Evolutionary conservation across 2,797 vertebrate species (phyloP), one percentile per base, ranked within the genome.

Genomic region (Hydrophis major): DNA sequence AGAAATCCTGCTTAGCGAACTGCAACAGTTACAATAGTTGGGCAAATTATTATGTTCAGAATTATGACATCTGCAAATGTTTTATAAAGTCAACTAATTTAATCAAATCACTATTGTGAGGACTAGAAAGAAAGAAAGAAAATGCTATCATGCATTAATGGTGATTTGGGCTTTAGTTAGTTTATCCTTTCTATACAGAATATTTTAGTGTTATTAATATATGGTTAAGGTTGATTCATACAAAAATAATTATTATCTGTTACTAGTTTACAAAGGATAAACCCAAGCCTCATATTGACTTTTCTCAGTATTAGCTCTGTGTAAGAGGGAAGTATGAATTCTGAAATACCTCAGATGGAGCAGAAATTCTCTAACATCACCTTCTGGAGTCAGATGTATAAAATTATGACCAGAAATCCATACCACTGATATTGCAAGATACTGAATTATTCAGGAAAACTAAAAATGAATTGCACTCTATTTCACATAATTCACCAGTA

Each of bases 51-150:
- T 98, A 97, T 93, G 97, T 97, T 98, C 98, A 98, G 98, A 98
- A 98, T 98, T 97, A 97, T 93, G 97, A 98, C 98, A 98, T 98
- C 98, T 98, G 97, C 98, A 98, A 91, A 95, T 98, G 98, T 99
- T 99, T 99, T 99, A 98, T 98, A 98, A 98, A 86, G 98, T 98
- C 98, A 98, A 99, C 98, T 99, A 99, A 99, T 99, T 99, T 99
- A 99, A 99, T 99, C 99, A 99, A 99, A 98, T 98, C 98, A 98
- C 98, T 98, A 98, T 98, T 98, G 97, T 97, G 97, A 98, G 97
- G 97, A 98, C 96, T 97, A 55, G 6, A 50, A 50, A 50, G 47
- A 50, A 50, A 50, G 47, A 50, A 50, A 50, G 47, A 63, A 61
- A 61, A 61, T 61, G 3, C 25, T 61, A 25, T 32, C 18, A 37